Base-by-base conservation (phyloP, 2,888 invertebrate species). In the Synanthedon formicaeformis region DNA sequence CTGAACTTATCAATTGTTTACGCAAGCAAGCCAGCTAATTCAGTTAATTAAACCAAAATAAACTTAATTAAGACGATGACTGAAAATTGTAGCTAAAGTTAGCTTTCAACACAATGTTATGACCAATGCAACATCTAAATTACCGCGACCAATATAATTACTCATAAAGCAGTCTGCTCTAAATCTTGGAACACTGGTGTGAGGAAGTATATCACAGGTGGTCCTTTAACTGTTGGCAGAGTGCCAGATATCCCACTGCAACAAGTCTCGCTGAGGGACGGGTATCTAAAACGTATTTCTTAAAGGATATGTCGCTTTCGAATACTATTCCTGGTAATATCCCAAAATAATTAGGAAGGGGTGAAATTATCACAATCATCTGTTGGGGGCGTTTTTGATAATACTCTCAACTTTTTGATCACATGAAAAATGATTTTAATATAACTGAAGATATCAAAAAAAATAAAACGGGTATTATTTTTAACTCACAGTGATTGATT, bases 161-260 rank as follows among this genome's bases (percentile, higher is more conserved):
- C 45, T 45, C 45, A 45, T 45, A 14, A 45, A 45, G 45, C 14
- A 45, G 45, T 45, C 45, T n/a, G 13, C 14, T 5, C 45, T 45
- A 45, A 45, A 45, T 45, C 45, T 45, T 45, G 13, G 14, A 45
- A 14, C 13, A 14, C 45, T 13, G 45, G 14, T 45, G 45, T 45
- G 45, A 45, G 14, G 45, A 45, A 45, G 45, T 45, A 45, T 13
- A 45, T 45, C 45, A 45, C 45, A 45, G 45, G 45, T 45, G 45
- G 45, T 45, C 45, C 45, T n/a, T 14, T 12, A 27, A 34, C 6
- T 45, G 45, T 63, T 76, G 76, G 76, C 73, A 57, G 27, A 34
- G 23, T 50, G 73, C 76, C 75, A 77, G 61, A 53, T 18, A 18
- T 51, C 50, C 50, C 27, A 55, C 53, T 50, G 53, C 50, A 56